Evolutionary conservation across 2,888 invertebrate genomes (phyloP).

Genomic region (Amphimallon solstitiale): DNA sequence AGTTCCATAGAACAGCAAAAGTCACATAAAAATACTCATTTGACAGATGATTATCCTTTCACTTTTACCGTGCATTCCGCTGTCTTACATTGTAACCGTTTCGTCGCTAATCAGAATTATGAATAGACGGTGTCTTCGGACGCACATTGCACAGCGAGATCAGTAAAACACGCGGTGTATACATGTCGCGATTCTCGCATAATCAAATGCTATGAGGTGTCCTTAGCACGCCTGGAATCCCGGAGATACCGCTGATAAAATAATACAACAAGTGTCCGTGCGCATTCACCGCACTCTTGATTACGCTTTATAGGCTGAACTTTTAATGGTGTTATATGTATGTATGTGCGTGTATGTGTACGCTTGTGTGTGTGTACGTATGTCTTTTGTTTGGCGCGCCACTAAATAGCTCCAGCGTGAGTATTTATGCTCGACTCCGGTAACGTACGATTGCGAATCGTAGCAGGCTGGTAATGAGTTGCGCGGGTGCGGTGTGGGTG

Average conservation of each 20-base stretch:
- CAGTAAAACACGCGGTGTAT: too few relatives aligned
- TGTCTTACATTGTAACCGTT: too few relatives aligned
- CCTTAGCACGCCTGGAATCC: slow-evolving; percentile 46
- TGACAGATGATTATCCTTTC: too few relatives aligned
- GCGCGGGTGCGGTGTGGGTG: slow-evolving; percentile 57
- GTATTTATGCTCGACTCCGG: slow-evolving; percentile 57
- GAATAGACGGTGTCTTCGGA: too few relatives aligned
- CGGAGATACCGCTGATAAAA: slow-evolving; percentile 46
- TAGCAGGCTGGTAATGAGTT: slow-evolving; percentile 56
- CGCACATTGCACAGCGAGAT: too few relatives aligned
- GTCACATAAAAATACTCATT: too few relatives aligned
- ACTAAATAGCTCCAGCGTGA: slow-evolving; percentile 57
- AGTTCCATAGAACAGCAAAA: too few relatives aligned
- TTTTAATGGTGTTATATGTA: slow-evolving; percentile 53
- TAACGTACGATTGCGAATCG: slow-evolving; percentile 55
- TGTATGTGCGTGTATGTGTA: neutral
- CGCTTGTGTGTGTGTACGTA: neutral
- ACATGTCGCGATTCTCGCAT: too few relatives aligned
- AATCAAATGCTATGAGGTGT: slow-evolving; percentile 33
- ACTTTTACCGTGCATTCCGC: too few relatives aligned
- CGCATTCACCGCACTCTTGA: slow-evolving; percentile 52
- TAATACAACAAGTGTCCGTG: slow-evolving; percentile 47
- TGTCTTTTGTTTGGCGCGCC: slow-evolving; percentile 52
- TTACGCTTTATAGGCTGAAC: slow-evolving; percentile 58
- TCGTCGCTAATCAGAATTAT: too few relatives aligned